These are phyloP conservation scores for Merodon equestris DNA, from an alignment of 2,888 invertebrate genomes.

Conservation along the genomic window DNA sequence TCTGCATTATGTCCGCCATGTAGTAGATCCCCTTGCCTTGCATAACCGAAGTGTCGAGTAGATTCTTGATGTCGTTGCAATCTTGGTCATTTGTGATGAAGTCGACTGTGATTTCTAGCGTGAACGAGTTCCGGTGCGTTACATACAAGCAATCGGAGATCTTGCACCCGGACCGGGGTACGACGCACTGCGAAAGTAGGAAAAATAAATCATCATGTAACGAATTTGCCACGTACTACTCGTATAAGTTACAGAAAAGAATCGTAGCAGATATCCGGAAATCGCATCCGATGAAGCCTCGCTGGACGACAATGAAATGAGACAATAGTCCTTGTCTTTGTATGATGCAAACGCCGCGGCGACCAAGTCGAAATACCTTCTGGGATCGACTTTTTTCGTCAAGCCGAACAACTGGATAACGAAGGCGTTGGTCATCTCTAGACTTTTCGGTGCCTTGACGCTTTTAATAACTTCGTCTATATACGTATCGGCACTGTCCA, in stretches of 20 bases:
- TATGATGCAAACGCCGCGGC: slow-evolving; percentile 84
- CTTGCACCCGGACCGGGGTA: slow-evolving; percentile 71
- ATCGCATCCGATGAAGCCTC: slow-evolving; percentile 42
- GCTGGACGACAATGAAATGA: slow-evolving; percentile 70
- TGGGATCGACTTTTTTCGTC: slow-evolving; percentile 78
- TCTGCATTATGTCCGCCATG: slow-evolving; percentile 50
- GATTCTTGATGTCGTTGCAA: slow-evolving; percentile 53
- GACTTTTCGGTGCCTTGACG: not conserved
- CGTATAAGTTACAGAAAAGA: slow-evolving; percentile 72
- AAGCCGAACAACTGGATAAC: slow-evolving; percentile 73
- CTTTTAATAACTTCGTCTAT: not conserved
- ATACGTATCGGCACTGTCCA: slow-evolving; percentile 12
- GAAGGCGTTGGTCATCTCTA: slow-evolving; percentile 69
- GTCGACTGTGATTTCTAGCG: slow-evolving; percentile 71
- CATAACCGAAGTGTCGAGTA: slow-evolving; percentile 34
- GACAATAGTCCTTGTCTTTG: slow-evolving; percentile 81
- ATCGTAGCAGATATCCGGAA: slow-evolving; percentile 70
- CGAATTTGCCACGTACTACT: too few species aligned
- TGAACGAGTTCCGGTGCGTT: slow-evolving; percentile 73
- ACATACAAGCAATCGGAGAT: slow-evolving; percentile 72
- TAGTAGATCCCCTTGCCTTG: slow-evolving; percentile 54
- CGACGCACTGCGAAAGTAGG: slow-evolving; percentile 69
- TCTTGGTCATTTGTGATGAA: slow-evolving; percentile 64
- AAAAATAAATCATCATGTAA: not conserved
- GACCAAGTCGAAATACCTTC: slow-evolving; percentile 81